Percentiles rank a stretch among this genome's conserved stretches.
Evolutionary conservation across 2,888 invertebrate species (phyloP).

Genomic region (Microplitis manilae): DNA sequence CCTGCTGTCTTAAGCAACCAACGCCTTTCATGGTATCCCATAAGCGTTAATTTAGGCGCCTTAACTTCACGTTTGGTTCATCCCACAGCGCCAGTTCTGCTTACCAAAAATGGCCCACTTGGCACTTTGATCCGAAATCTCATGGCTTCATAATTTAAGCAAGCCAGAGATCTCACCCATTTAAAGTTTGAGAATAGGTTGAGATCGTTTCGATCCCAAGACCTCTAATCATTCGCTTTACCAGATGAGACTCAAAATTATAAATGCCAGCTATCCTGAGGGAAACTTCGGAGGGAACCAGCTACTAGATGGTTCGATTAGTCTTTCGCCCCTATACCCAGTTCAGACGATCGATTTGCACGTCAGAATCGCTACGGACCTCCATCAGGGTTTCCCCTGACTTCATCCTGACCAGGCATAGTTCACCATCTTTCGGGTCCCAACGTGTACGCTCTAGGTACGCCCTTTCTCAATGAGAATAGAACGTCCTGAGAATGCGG

Average conservation of each 20-base stretch:
- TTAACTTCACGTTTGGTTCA: slow-evolving; percentile 62
- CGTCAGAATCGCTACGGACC: slow-evolving; percentile 83
- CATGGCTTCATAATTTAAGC: too few relatives aligned
- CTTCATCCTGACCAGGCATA: slow-evolving; percentile 82
- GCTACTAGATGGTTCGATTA: slow-evolving; percentile 77
- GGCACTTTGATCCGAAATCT: slow-evolving; percentile 38
- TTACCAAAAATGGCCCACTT: slow-evolving; percentile 50
- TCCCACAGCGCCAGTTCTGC: slow-evolving; percentile 52
- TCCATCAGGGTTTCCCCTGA: slow-evolving; percentile 81
- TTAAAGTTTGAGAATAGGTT: too few relatives aligned
- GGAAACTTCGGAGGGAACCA: slow-evolving; percentile 75
- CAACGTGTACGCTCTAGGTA: slow-evolving; percentile 79
- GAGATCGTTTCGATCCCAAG: too few relatives aligned
- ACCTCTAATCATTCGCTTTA: too few relatives aligned
- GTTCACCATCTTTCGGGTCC: slow-evolving; percentile 84
- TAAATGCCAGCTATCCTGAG: too few relatives aligned
- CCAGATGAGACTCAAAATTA: too few relatives aligned
- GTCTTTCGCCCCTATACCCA: slow-evolving; percentile 82
- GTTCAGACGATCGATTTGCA: slow-evolving; percentile 86
- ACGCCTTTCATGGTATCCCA: slow-evolving; percentile 70
- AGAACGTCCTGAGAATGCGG: too few relatives aligned
- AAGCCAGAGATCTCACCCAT: too few relatives aligned
- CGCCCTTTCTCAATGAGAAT: slow-evolving; percentile 59
- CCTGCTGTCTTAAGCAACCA: slow-evolving; percentile 79
- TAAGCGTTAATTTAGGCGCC: slow-evolving; percentile 64